Evolutionary conservation across 2,797 vertebrate genomes (phyloP), one percentile per base, ranked within the genome.

Genomic region (Phataginus tricuspis): DNA sequence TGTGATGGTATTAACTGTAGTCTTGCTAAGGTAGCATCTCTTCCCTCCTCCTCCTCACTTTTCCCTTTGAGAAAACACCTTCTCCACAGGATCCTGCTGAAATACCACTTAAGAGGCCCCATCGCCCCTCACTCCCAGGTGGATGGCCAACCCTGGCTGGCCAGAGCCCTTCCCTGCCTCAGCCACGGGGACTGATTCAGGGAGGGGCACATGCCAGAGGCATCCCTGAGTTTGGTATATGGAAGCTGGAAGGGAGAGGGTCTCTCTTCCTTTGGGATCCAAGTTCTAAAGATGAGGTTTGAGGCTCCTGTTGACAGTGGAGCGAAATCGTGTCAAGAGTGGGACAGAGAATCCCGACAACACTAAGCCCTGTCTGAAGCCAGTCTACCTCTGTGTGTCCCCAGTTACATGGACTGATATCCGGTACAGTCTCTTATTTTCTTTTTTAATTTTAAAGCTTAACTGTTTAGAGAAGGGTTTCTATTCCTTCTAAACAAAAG

Each of bases 381-480:
- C 37, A 77, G 0, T 61, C 19, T 15, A 64, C 27, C n/a, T 39
- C 9, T 27, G 7, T 5, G 21, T 14, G 14, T 61, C 23, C 39
- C 42, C 34, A 63, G 39, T 71, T 82, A 63, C 37, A 80, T 16
- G 71, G 45, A 29, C 10, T 18, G n/a, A 51, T 29, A 77, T 12
- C 11, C 34, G 69, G 34, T 63, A 55, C 0, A 59, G 15, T 77
- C 18, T 37, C 61, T 77, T 25, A 34, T 68, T 77, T 39, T 64
- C 11, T 39, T 78, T 63, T 39, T 80, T 55, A 21, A 59, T 53
- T 59, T 86, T 61, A 80, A 77, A 49, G 29, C 14, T 63, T 69
- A 88, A 61, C 27, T 77, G 15, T n/a, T 85, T 93, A 66, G 45
- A 83, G n/a, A 72, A 72, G 23, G 45, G 31, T 25, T 85, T 96